A percentile compares a stretch with the other conserved stretches of the same genome.
Evolutionary conservation across 2,797 vertebrate species (phyloP).

Genomic region (Megaceryle alcyon): DNA sequence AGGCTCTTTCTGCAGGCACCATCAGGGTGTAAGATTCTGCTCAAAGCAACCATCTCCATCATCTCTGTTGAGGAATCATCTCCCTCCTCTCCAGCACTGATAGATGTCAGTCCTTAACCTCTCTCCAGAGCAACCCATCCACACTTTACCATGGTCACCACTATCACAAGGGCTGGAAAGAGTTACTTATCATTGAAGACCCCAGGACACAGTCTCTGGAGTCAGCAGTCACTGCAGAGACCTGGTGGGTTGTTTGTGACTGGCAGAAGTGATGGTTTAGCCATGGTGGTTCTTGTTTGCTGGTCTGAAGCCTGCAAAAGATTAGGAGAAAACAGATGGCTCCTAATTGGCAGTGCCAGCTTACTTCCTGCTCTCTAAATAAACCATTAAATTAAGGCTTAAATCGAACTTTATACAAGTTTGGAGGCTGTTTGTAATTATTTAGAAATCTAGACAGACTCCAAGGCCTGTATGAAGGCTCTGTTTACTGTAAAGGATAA

Average conservation of each 20-base stretch:
- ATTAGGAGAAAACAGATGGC: constrained; percentile 62
- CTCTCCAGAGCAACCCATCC: neutral
- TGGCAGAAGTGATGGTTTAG: neutral
- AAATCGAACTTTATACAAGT: constrained; percentile 33
- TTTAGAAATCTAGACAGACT: constrained; percentile 15
- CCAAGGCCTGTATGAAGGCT: constrained; percentile 23
- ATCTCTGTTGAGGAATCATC: neutral
- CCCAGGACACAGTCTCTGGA: neutral
- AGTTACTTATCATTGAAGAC: fast-evolving
- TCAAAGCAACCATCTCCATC: neutral
- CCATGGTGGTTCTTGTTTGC: neutral
- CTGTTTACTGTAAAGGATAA: neutral
- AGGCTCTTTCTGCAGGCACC: neutral
- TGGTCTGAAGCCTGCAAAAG: constrained; percentile 5
- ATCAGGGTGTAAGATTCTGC: neutral
- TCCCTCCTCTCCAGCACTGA: neutral
- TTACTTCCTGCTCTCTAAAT: constrained; percentile 36
- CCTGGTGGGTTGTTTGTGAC: fast-evolving
- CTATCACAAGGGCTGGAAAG: neutral
- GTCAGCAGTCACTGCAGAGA: neutral
- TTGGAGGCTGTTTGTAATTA: constrained; percentile 42
- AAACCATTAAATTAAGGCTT: constrained; percentile 39
- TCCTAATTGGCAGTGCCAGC: constrained; percentile 42
- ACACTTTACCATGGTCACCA: fast-evolving
- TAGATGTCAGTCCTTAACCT: neutral